Base-by-base conservation (phyloP, 2,797 vertebrate species). In the Sebastes vulpes region DNA sequence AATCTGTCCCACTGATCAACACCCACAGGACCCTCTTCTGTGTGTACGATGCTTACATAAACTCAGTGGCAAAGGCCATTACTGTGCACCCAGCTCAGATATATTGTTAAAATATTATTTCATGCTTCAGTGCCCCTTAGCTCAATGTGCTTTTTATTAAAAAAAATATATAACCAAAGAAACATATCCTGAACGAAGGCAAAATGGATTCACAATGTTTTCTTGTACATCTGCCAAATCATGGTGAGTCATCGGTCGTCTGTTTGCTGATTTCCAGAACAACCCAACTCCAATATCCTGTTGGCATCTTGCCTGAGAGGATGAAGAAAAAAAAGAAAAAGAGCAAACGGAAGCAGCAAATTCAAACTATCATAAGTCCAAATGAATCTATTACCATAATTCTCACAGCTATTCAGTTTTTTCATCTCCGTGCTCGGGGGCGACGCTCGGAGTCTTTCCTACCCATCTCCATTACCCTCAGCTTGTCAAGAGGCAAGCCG, bases 381-480 rank as follows among this genome's bases (percentile, higher is more conserved):
- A 93, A 95, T 92, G 52, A 90, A 86, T 63, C 82, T 66, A 87
- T 90, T 91, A 88, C 75, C 84, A 88, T 93, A 87, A 88, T 83
- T 90, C 79, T 84, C 82, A 66, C 68, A 85, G 81, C 73, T 61
- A 59, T 82, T 80, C 60, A 35, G 61, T 81, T 81, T 83, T 80
- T 73, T 77, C 23, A 61, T 81, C 54, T 72, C 68, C 52, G 71
- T 7, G 75, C 85, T 85, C 2, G 2, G 74, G 66, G 77, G 60
- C 8, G 23, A 83, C 2, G 71, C 82, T 83, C 53, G 0, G 56
- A 83, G 76, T 78, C 66, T 77, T 31, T 77, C 68, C 86, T 66
- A 83, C 80, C 83, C 89, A 60, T 92, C 93, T 87, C 83, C 88
- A 88, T 92, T 93, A 92, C 46, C 14, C 64, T 72, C 52, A n/a